These are phyloP conservation scores for Dicycla oo DNA, from an alignment of 2,888 invertebrate species.

Conservation along the genomic window DNA sequence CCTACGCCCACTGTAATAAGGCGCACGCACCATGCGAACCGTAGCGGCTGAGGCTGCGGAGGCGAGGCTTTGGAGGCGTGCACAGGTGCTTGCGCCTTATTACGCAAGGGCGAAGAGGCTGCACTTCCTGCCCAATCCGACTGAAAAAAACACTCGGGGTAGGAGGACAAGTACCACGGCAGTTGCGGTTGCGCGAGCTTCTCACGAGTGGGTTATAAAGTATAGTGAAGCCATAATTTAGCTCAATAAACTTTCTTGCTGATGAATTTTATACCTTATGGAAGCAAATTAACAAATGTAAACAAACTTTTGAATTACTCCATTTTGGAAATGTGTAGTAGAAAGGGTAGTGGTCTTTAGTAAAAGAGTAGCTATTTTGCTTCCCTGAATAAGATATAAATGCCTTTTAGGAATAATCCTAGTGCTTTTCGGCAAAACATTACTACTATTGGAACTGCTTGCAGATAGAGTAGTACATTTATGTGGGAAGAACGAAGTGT, in stretches of 20 bases:
- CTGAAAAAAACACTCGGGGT: too few species aligned
- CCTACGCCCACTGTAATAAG: too few species aligned
- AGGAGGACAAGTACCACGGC: too few species aligned
- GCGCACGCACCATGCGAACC: too few species aligned
- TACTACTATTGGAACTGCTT: conserved; percentile 9
- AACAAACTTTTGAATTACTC: not conserved
- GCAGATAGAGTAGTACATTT: conserved; percentile 8
- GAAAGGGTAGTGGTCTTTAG: conserved; percentile 19
- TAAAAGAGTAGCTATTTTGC: conserved; percentile 2
- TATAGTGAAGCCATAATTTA: too few species aligned
- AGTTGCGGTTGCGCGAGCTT: too few species aligned
- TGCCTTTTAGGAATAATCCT: not conserved
- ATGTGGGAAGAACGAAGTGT: conserved; percentile 23
- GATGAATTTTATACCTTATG: not conserved
- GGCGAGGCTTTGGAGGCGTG: too few species aligned
- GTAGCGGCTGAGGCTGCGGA: too few species aligned
- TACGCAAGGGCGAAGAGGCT: too few species aligned
- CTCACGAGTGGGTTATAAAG: too few species aligned
- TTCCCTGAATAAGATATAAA: not conserved
- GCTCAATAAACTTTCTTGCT: conserved; percentile 18
- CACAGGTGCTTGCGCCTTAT: too few species aligned
- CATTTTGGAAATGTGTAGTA: conserved; percentile 13
- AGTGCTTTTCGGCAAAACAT: not conserved
- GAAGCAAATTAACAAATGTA: conserved; percentile 14
- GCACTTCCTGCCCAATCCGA: too few species aligned